Evolutionary conservation across 2,113 vertebrate genomes (phyloP).

Genomic region (Corythoichthys haematopterus): DNA sequence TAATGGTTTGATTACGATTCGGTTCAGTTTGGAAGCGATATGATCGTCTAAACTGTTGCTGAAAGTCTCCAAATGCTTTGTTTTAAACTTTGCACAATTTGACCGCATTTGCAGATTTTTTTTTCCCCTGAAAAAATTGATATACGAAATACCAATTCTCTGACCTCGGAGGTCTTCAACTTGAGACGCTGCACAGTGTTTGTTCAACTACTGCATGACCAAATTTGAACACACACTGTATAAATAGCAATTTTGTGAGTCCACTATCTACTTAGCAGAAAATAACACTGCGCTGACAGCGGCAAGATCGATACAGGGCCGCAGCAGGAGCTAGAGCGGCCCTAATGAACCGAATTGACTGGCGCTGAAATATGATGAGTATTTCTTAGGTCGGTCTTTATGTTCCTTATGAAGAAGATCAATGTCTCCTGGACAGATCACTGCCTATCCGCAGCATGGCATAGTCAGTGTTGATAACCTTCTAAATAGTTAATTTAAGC

Average conservation of each 20-base stretch:
- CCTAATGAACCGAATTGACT: conserved; percentile 71
- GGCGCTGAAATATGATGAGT: conserved; percentile 71
- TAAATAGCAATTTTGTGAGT: conserved; percentile 49
- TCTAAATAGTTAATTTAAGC: conserved; percentile 71
- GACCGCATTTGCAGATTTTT: conserved; percentile 15
- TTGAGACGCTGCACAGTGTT: background rate
- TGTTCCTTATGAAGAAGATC: conserved; percentile 72
- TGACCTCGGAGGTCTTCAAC: background rate
- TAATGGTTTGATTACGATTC: no score
- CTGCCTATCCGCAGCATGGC: conserved; percentile 56
- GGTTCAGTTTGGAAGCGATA: no score
- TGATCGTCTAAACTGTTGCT: background rate
- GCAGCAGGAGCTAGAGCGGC: conserved; percentile 62
- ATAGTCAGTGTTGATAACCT: conserved; percentile 47
- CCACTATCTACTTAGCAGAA: conserved; percentile 52
- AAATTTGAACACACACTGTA: conserved; percentile 21
- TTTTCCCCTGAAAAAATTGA: conserved; percentile 20
- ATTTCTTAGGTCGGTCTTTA: conserved; percentile 69
- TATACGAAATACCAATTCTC: background rate
- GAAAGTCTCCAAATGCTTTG: background rate
- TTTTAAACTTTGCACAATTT: background rate
- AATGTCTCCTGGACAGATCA: conserved; percentile 65
- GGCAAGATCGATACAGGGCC: conserved; percentile 58
- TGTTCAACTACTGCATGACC: conserved; percentile 27
- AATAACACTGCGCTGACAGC: conserved; percentile 58